Conservation (phyloP, 2,888 invertebrate genomes). For the Mesorhabditis sp. region DNA sequence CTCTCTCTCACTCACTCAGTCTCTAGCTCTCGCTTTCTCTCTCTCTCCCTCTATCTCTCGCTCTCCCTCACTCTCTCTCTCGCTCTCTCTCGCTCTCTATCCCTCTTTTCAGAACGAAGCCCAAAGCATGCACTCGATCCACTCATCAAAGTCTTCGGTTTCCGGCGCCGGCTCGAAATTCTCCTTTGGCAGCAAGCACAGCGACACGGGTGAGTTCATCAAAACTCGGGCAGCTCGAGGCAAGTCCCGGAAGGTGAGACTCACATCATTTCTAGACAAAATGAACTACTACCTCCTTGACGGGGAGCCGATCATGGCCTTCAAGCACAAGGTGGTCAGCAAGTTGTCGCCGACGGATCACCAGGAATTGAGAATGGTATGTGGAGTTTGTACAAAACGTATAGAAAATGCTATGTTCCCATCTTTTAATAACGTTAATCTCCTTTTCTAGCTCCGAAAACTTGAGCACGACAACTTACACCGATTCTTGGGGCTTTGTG, state of each 20-base stretch:
- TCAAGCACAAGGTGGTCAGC: not conserved
- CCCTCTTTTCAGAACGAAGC: not conserved
- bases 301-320: not conserved
- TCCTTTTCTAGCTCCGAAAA: not conserved
- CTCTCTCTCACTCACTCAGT: too few relatives aligned
- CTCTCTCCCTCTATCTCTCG: too few relatives aligned
- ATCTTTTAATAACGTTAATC: not conserved
- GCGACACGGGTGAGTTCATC: not conserved
- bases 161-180: not conserved
- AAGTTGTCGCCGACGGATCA: not conserved
- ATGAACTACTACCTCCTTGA: not conserved
- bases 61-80: too few relatives aligned
- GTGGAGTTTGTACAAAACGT: too few relatives aligned
- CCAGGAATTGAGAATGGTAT: not conserved
- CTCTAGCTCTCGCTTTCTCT: too few relatives aligned
- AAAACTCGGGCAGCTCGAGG: too few relatives aligned
- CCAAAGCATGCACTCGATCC: not conserved
- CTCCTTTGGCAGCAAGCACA: conserved; percentile 1
- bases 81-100: too few relatives aligned
- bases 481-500: not conserved
- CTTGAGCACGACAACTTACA: not conserved
- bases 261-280: not conserved
- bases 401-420: not conserved
- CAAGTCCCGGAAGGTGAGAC: too few relatives aligned
- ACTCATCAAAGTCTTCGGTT: not conserved